These are phyloP conservation scores for Pseudolaguvia tuberculata DNA, from an alignment of 2,113 vertebrate species.

Conservation along the genomic window DNA sequence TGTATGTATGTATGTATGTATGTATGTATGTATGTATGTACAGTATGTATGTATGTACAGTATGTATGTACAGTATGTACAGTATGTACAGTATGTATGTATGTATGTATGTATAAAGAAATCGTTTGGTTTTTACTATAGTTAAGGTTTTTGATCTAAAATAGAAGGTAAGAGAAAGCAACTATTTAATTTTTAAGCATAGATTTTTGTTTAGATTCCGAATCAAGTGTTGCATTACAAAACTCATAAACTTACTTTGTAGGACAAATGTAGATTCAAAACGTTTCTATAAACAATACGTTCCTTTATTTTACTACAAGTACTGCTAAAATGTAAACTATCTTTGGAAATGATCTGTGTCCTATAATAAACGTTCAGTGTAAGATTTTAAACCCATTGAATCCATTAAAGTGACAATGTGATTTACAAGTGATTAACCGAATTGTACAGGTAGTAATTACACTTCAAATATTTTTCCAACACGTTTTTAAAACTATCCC, in stretches of 20 bases:
- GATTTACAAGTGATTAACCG: background rate
- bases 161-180: too few relatives aligned
- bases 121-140: background rate
- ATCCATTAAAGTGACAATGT: background rate
- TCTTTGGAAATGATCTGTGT: background rate
- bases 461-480: too few relatives aligned
- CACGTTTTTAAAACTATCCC: too few relatives aligned
- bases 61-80: too few relatives aligned
- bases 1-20: too few relatives aligned
- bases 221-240: too few relatives aligned
- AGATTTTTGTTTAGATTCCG: background rate
- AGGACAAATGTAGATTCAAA: background rate
- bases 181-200: background rate
- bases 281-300: background rate
- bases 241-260: background rate
- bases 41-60: too few relatives aligned
- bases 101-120: too few relatives aligned
- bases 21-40: too few relatives aligned
- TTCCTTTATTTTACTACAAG: background rate
- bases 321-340: background rate
- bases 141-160: background rate
- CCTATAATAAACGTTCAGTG: background rate
- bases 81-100: too few relatives aligned
- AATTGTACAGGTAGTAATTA: too few relatives aligned
- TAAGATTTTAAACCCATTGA: background rate